Base-by-base conservation (phyloP, 2,888 invertebrate genomes). In the Tenthredo scrophulariae region DNA sequence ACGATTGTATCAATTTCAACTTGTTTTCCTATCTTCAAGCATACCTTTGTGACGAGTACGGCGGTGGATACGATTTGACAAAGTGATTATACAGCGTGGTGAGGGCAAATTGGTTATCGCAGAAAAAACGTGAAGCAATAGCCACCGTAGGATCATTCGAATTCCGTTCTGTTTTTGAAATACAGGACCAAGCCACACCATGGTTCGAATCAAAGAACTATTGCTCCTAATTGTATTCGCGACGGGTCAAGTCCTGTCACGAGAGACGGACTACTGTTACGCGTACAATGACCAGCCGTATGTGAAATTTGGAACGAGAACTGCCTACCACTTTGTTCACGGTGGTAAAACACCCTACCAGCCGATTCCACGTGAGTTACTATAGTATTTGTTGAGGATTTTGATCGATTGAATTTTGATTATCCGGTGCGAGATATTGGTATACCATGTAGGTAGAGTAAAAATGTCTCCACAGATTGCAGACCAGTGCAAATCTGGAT, bases 401-500 rank as follows among this genome's bases (percentile, higher is more conserved):
- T 10, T 2, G 62, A 62, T 62, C 62, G 22, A n/a, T n/a, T n/a
- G n/a, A n/a, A n/a, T n/a, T n/a, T n/a, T n/a, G n/a, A n/a, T n/a
- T n/a, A n/a, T n/a, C n/a, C n/a, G n/a, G n/a, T n/a, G n/a, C n/a
- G n/a, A n/a, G n/a, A n/a, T n/a, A n/a, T n/a, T n/a, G n/a, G n/a
- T n/a, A n/a, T n/a, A n/a, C n/a, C n/a, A n/a, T n/a, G n/a, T n/a
- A n/a, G n/a, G n/a, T n/a, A n/a, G n/a, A n/a, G n/a, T n/a, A 22
- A n/a, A 10, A 82, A 87, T 89, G 67, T 85, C 86, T 84, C 92
- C 93, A 37, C 92, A 97, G 97, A 96, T 88, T 97, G 97, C 89
- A 94, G 94, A 85, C 96, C 97, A 0, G 93, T 95, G 0, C 97
- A 97, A 88, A 95, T 97, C 85, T 97, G 97, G 97, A 94, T 96